Conservation (phyloP, 1,140 invertebrate species). For the Drosophila nikananu region DNA sequence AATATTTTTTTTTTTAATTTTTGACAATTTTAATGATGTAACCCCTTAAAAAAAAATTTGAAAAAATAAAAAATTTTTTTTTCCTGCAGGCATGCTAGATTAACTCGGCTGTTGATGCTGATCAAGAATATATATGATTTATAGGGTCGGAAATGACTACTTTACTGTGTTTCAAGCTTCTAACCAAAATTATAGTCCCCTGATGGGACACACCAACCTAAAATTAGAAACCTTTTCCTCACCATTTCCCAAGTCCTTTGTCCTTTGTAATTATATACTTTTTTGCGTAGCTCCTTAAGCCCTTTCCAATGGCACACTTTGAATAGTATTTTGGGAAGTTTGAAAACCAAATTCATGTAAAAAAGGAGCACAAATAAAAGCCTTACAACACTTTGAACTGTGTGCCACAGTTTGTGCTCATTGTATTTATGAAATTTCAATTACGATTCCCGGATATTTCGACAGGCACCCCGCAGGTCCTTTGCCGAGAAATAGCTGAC, state of each 20-base stretch:
- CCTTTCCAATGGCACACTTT: background rate
- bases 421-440: conserved; percentile 22
- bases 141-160: background rate
- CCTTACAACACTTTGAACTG: background rate
- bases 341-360: background rate
- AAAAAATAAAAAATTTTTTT: no score
- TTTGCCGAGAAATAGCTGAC: background rate
- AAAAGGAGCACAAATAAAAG: no score
- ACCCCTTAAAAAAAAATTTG: no score
- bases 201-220: no score
- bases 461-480: background rate
- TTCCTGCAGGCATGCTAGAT: no score
- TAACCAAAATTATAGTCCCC: no score
- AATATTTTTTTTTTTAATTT: no score
- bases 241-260: background rate
- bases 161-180: background rate
- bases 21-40: no score
- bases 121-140: background rate
- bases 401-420: background rate
- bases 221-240: background rate
- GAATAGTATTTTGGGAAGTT: background rate
- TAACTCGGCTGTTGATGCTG: background rate
- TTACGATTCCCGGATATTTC: conserved; percentile 6
- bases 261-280: background rate
- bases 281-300: background rate